Conservation (phyloP, 2,797 vertebrate genomes). For the Falco berigora region DNA sequence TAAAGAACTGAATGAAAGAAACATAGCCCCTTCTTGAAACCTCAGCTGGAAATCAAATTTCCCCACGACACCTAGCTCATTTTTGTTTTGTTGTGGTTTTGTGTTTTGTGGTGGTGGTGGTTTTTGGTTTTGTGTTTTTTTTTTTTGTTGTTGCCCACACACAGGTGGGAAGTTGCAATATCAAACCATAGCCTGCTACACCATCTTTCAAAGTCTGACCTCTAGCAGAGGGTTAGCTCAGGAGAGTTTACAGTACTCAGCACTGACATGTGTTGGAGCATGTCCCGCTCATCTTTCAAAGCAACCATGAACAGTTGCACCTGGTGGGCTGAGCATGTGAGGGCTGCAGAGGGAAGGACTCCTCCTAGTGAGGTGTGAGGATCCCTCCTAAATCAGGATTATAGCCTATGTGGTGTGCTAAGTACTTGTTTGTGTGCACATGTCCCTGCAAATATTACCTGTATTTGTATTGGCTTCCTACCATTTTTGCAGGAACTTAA, state of each 20-base stretch:
- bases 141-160: not conserved
- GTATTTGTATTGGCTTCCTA: not conserved
- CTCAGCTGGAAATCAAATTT: not conserved
- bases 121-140: not conserved
- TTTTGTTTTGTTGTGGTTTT: not conserved
- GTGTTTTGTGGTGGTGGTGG: not conserved
- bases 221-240: not conserved
- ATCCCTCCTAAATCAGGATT: not conserved
- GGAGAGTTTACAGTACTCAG: not conserved
- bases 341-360: not conserved
- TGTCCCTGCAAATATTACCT: not conserved
- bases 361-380: not conserved
- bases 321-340: not conserved
- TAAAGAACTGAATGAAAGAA: not conserved
- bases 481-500: not conserved
- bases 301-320: not conserved
- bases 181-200: not conserved
- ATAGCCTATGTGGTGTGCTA: not conserved
- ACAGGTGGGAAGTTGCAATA: not conserved
- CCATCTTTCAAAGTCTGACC: not conserved
- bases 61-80: not conserved
- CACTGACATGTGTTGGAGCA: not conserved
- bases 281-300: not conserved
- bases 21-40: not conserved
- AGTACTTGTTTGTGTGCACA: not conserved